Evolutionary conservation across 2,113 vertebrate genomes (phyloP).

Genomic region (Campylomormyrus numenius): DNA sequence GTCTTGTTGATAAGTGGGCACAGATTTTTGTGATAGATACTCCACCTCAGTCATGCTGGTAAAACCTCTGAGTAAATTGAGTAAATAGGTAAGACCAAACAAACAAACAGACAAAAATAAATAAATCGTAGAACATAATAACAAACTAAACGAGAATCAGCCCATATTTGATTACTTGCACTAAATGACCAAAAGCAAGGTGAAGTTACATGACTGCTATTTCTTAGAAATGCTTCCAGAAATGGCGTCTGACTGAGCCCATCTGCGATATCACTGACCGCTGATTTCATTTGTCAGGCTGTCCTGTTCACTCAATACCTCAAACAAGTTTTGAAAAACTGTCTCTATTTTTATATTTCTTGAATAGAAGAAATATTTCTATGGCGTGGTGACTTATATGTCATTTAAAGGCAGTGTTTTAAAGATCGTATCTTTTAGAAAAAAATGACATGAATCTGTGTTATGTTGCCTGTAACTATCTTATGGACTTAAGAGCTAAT

Average conservation of each 20-base stretch:
- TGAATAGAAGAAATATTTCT: background rate
- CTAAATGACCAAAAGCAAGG: background rate
- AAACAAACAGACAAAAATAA: background rate
- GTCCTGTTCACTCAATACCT: background rate
- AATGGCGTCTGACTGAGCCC: background rate
- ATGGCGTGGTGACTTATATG: background rate
- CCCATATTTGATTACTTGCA: background rate
- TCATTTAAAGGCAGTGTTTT: background rate
- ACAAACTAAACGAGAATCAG: background rate
- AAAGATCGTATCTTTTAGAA: background rate
- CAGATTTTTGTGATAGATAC: background rate
- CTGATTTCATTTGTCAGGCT: background rate
- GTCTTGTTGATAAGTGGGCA: background rate
- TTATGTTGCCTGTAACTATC: background rate
- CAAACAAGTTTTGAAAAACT: background rate
- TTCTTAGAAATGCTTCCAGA: background rate
- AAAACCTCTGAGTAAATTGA: background rate
- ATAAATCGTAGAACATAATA: background rate
- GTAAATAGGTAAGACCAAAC: background rate
- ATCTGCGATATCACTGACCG: background rate
- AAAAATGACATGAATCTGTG: background rate
- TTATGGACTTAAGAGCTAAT: background rate
- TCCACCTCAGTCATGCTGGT: background rate
- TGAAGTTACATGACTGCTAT: background rate
- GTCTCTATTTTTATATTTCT: background rate